Percentiles rank a stretch among this genome's conserved stretches.
phyloP scores from a whole-genome alignment of 2,888 invertebrate species.

The Chymomyza caudatula region DNA sequence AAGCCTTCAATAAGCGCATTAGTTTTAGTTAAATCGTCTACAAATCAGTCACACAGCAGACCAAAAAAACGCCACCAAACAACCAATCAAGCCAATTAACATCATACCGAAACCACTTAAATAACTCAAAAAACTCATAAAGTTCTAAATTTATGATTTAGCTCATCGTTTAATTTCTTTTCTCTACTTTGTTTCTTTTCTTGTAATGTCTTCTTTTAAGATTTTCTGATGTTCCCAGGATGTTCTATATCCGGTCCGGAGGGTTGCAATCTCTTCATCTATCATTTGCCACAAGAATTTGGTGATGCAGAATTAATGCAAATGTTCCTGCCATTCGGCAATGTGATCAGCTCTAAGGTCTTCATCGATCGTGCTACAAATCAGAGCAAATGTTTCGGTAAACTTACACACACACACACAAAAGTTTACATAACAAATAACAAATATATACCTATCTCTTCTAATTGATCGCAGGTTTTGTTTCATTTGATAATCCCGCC shows the following conservation, averaged over 20 bases:
- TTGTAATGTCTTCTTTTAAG: slow-evolving; percentile 82
- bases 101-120: slow-evolving; percentile 2
- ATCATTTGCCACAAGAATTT: slow-evolving; percentile 99
- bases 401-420: slow-evolving; percentile 59
- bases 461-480: slow-evolving; percentile 92
- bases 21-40: slow-evolving; percentile 48
- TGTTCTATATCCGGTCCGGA: slow-evolving; percentile 98
- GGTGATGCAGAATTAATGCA: slow-evolving; percentile 99
- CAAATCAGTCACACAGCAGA: slow-evolving; percentile 52
- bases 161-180: slow-evolving; percentile 62
- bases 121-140: slow-evolving; percentile 48
- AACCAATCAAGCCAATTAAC: slow-evolving; percentile 2
- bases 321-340: slow-evolving; percentile 99
- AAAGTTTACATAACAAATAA: no score
- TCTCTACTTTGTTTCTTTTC: slow-evolving; percentile 65
- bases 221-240: slow-evolving; percentile 88
- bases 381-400: slow-evolving; percentile 99
- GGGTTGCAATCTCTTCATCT: slow-evolving; percentile 99
- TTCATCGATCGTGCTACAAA: slow-evolving; percentile 99
- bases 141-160: slow-evolving; percentile 53
- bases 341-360: slow-evolving; percentile 99
- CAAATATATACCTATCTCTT: slow-evolving; percentile 5
- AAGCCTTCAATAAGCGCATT: slow-evolving; percentile 38
- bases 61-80: slow-evolving; percentile 4
- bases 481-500: slow-evolving; percentile 99